A percentile compares a stretch with the other conserved stretches of the same genome.
Evolutionary conservation across 2,113 vertebrate genomes (phyloP).

Genomic region (Panthera uncia): DNA sequence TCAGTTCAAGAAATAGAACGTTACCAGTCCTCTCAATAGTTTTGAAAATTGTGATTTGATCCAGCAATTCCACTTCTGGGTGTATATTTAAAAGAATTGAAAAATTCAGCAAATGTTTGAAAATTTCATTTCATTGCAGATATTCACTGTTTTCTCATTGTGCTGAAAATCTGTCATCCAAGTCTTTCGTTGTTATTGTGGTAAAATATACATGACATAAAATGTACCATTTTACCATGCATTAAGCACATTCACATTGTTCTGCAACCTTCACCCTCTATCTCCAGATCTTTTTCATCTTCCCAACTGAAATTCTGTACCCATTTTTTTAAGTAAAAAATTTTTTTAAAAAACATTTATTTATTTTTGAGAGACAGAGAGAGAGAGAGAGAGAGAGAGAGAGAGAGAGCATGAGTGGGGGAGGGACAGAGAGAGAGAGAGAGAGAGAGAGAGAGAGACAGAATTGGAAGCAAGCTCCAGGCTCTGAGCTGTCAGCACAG

Average conservation of each 20-base stretch:
- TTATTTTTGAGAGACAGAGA: no score
- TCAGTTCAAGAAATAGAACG: conserved; percentile 8
- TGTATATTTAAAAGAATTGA: neutral
- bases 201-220: neutral
- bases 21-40: neutral
- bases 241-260: neutral
- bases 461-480: no score
- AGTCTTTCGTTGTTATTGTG: neutral
- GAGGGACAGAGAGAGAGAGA: no score
- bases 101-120: neutral
- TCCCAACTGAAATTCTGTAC: neutral
- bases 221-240: neutral
- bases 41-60: neutral
- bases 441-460: no score
- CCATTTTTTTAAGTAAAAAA: neutral
- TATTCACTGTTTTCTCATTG: neutral
- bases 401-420: no score
- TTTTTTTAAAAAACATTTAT: no score
- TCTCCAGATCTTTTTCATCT: neutral
- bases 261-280: neutral
- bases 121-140: neutral
- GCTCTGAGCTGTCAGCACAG: no score
- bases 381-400: no score
- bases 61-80: neutral
- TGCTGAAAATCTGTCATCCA: neutral